phyloP scores from a whole-genome alignment of 2,113 vertebrate genomes.

The Rhinolophus ferrumequinum region DNA sequence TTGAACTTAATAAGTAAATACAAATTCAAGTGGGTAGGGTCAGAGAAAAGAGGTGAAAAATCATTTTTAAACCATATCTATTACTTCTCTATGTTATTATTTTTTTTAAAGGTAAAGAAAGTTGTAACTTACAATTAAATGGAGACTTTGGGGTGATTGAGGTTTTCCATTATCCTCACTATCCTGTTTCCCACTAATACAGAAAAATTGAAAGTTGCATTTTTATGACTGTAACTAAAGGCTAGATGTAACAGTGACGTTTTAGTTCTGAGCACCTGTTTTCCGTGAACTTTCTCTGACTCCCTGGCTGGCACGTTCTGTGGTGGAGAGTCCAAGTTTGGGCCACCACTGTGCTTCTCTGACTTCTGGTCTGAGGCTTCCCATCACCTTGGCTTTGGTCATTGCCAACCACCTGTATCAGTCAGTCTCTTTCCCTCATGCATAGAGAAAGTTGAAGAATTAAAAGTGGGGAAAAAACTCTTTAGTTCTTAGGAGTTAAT shows the following conservation, averaged over 20 bases:
- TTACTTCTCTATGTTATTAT: background rate
- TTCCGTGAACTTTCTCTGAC: constrained; percentile 72
- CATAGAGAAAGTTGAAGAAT: background rate
- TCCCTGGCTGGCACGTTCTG: constrained; percentile 67
- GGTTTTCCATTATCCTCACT: constrained; percentile 47
- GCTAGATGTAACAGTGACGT: constrained; percentile 54
- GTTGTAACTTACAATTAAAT: constrained; percentile 31
- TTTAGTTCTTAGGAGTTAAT: background rate
- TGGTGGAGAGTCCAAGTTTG: constrained; percentile 54
- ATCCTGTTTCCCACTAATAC: constrained; percentile 50
- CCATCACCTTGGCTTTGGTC: constrained; percentile 26
- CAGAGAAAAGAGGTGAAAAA: constrained; percentile 48
- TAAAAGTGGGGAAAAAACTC: background rate
- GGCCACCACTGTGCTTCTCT: constrained; percentile 40
- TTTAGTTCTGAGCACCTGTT: constrained; percentile 72
- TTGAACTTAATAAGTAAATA: constrained; percentile 19
- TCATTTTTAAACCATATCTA: background rate
- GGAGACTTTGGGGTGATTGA: constrained; percentile 36
- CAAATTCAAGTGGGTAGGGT: constrained; percentile 10
- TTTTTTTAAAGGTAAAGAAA: constrained; percentile 1
- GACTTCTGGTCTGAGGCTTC: constrained; percentile 49
- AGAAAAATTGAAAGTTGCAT: constrained; percentile 54
- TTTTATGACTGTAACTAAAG: constrained; percentile 73
- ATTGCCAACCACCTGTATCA: constrained; percentile 70
- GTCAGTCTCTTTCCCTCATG: constrained; percentile 67